A percentile compares a stretch with the other conserved stretches of the same genome.
Evolutionary conservation across 2,797 vertebrate species (phyloP).

Genomic region (Pogonophryne albipinna): DNA sequence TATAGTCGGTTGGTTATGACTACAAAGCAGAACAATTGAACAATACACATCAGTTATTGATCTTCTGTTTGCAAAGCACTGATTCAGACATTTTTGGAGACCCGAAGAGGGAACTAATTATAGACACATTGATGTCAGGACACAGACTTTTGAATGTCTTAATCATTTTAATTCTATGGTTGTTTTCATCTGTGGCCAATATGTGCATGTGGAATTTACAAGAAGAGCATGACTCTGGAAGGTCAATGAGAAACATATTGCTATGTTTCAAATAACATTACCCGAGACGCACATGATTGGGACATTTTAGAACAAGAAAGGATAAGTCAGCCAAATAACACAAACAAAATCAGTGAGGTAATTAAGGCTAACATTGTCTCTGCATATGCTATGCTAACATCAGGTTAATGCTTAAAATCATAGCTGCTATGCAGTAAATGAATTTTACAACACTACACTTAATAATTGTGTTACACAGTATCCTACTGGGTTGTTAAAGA

Average conservation of each 20-base stretch:
- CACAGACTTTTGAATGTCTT: not conserved
- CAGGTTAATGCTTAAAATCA: not conserved
- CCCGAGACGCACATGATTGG: constrained; percentile 20
- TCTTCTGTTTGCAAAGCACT: constrained; percentile 34
- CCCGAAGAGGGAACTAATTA: constrained; percentile 16
- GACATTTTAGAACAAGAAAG: not conserved
- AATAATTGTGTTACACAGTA: too few species aligned
- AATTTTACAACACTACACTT: too few species aligned
- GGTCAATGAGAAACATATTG: constrained; percentile 46
- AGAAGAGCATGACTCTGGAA: constrained; percentile 13
- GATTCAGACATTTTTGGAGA: constrained; percentile 4
- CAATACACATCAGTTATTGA: constrained; percentile 21
- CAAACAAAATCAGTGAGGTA: constrained; percentile 17
- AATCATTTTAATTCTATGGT: not conserved
- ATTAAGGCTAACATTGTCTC: not conserved
- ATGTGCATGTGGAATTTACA: constrained; percentile 15
- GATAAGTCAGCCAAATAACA: constrained; percentile 28
- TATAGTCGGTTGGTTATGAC: constrained; percentile 6
- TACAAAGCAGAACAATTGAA: constrained; percentile 15
- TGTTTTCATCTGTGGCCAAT: constrained; percentile 41
- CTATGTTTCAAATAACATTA: constrained; percentile 40
- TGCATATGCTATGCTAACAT: not conserved
- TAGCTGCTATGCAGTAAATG: too few species aligned
- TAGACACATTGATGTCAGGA: constrained; percentile 8
- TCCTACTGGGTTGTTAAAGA: not conserved